Percentiles rank a stretch among this genome's conserved stretches.
phyloP scores from a whole-genome alignment of 2,113 vertebrate species.

The Tachysurus fulvidraco region DNA sequence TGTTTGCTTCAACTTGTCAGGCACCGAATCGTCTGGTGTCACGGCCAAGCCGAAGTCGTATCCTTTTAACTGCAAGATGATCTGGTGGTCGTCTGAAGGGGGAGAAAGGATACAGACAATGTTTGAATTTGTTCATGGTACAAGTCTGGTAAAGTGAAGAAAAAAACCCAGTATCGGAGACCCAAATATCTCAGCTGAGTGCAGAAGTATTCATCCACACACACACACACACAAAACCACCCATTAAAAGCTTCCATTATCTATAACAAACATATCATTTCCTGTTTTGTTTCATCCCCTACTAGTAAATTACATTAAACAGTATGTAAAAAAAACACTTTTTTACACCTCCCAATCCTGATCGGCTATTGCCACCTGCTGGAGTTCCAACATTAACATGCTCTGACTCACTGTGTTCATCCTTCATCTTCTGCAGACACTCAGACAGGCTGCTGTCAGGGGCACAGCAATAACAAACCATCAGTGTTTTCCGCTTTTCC shows the following conservation, averaged over 20 bases:
- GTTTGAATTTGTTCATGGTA: neutral
- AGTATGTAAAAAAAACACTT: neutral
- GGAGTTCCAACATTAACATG: neutral
- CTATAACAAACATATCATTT: neutral
- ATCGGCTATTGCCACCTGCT: slow-evolving; percentile 31
- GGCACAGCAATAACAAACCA: slow-evolving; percentile 51
- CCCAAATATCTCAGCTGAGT: neutral
- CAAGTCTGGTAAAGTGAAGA: neutral
- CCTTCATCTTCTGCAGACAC: slow-evolving; percentile 60
- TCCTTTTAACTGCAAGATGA: slow-evolving; percentile 67
- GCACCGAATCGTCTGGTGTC: slow-evolving; percentile 49
- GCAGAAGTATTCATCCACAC: neutral
- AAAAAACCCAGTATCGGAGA: neutral
- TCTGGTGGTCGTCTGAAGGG: slow-evolving; percentile 56
- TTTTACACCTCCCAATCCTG: neutral
- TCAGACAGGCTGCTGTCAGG: slow-evolving; percentile 45
- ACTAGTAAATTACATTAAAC: neutral
- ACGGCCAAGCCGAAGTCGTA: slow-evolving; percentile 70
- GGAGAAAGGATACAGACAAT: slow-evolving; percentile 40
- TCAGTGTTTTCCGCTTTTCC: slow-evolving; percentile 56
- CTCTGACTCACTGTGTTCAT: slow-evolving; percentile 61
- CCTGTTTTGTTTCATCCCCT: neutral
- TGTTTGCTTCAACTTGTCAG: slow-evolving; percentile 60
- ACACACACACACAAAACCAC: no score
- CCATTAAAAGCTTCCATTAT: no score